Evolutionary conservation across 2,113 vertebrate genomes (phyloP), one percentile per base, ranked within the genome.

Genomic region (Epinephelus fuscoguttatus): DNA sequence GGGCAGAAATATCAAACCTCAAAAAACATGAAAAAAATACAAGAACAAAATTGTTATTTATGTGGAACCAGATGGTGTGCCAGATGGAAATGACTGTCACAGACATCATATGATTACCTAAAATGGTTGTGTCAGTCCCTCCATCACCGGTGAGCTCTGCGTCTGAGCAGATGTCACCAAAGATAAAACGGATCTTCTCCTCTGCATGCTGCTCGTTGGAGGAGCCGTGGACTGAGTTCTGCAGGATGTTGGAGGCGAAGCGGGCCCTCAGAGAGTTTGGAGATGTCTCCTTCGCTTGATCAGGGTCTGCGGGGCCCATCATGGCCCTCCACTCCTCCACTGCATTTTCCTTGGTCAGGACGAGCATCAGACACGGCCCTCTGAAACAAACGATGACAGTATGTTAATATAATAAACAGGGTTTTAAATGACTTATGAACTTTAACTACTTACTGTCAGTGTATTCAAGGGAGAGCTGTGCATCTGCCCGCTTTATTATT

Each of bases 291-390:
- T 82, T 95, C 13, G 96, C 97, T 87, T 94, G 90, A 2, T 83
- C 78, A 1, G 97, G 97, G 83, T 98, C 95, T 49, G 91, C 49
- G 21, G 97, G 97, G 10, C 97, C 97, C 91, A 97, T 97, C 77
- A 95, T 78, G 73, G 72, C 73, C 86, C 96, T 96, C 97, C 96
- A 98, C 3, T 97, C 95, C 53, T 93, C 83, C 83, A 96, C 84
- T 6, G 97, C 97, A 73, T 97, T 96, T 88, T 96, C 96, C 81
- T 96, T 97, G 55, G 88, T 94, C 81, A 98, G 88, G 55, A 95
- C 59, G 87, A 98, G 93, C 91, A 96, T 70, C 89, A 95, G 2
- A 55, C 95, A 96, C 0, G 94, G 92, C 1, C 96, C 96, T 18
- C 97, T 98, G 92, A n/a, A 91, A 55, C 4, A 81, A 69, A 52